These are phyloP conservation scores for Adelosebastes latens DNA, from an alignment of 2,797 vertebrate species.

Conservation along the genomic window DNA sequence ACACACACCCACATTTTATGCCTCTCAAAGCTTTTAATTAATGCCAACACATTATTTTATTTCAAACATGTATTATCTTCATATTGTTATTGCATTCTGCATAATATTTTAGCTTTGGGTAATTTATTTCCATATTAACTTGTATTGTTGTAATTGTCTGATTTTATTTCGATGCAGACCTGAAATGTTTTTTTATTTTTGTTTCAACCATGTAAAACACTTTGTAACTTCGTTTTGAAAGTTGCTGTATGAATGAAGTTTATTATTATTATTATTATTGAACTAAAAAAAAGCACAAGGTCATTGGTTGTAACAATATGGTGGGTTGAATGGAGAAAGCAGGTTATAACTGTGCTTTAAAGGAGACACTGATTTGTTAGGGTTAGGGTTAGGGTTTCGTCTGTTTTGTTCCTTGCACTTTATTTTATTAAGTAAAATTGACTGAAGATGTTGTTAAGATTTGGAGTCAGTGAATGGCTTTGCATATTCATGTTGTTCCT, in stretches of 20 bases:
- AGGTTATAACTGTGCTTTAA: neutral
- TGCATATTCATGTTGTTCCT: neutral
- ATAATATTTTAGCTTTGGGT: too few species aligned
- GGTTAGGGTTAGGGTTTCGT: neutral
- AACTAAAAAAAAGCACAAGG: neutral
- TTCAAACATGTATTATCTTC: too few species aligned
- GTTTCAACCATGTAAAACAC: neutral
- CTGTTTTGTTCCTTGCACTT: neutral
- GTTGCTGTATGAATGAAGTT: neutral
- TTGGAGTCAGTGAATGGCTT: neutral
- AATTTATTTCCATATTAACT: too few species aligned
- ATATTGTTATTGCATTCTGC: too few species aligned
- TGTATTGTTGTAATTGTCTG: too few species aligned
- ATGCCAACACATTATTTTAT: too few species aligned
- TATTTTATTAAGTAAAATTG: neutral
- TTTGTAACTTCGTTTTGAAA: too few species aligned
- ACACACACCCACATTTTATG: too few species aligned
- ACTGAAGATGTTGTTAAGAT: neutral
- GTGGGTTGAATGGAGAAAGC: neutral
- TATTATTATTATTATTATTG: too few species aligned
- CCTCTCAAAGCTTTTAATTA: too few species aligned
- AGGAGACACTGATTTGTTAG: neutral
- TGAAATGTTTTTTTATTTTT: too few species aligned
- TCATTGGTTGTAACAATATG: neutral
- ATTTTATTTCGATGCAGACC: too few species aligned